These are phyloP conservation scores for Panorpa germanica DNA, from an alignment of 2,888 invertebrate genomes.

Conservation along the genomic window DNA sequence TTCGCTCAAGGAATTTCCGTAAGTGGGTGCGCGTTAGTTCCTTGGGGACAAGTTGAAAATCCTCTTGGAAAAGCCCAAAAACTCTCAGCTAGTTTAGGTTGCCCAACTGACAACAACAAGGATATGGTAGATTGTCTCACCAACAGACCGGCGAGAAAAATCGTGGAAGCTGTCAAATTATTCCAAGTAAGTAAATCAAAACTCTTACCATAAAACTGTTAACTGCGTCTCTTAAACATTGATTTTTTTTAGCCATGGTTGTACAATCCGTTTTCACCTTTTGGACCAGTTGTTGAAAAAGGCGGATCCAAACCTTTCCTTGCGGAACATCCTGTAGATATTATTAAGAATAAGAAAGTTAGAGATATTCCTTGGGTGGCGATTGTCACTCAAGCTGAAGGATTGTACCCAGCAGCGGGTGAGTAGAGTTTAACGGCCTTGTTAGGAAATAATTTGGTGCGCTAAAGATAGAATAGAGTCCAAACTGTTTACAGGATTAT, in stretches of 20 bases:
- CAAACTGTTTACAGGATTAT: no score
- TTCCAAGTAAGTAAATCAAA: no score
- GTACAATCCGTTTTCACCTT: slow-evolving; percentile 50
- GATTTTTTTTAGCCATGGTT: no score
- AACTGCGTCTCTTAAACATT: no score
- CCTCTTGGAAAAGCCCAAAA: slow-evolving; percentile 38
- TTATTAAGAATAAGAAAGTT: slow-evolving; percentile 36
- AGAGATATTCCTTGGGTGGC: slow-evolving; percentile 50
- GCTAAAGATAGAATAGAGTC: no score
- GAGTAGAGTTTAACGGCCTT: no score
- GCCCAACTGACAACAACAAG: slow-evolving; percentile 29
- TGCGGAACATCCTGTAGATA: slow-evolving; percentile 38
- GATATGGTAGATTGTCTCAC: slow-evolving; percentile 44
- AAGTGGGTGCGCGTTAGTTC: slow-evolving; percentile 47
- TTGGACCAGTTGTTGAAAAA: slow-evolving; percentile 55
- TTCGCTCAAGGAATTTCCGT: slow-evolving; percentile 43
- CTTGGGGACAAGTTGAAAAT: slow-evolving; percentile 36
- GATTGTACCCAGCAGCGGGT: slow-evolving; percentile 45
- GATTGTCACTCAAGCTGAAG: slow-evolving; percentile 49
- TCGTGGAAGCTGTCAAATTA: slow-evolving; percentile 28
- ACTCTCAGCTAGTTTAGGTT: slow-evolving; percentile 39
- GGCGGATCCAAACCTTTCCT: slow-evolving; percentile 38
- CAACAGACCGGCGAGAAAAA: slow-evolving; percentile 33
- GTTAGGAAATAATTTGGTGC: no score
- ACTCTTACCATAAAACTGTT: no score